Base-by-base conservation (phyloP, 2,113 vertebrate species). In the Seriola dumerili region DNA sequence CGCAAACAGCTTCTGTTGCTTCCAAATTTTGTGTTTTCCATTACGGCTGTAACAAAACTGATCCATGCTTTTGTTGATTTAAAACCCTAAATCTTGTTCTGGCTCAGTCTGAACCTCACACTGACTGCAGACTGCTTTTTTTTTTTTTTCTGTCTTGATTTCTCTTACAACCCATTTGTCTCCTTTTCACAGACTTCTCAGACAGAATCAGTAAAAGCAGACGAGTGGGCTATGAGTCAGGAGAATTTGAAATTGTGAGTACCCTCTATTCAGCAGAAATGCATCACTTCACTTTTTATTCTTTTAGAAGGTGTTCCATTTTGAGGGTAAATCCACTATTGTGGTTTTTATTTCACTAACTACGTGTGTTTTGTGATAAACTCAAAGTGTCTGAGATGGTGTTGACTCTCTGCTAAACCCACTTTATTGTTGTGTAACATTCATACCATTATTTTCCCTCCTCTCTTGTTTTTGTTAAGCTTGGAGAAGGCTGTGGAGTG, bases 221-320 rank as follows among this genome's bases (percentile, higher is more conserved):
- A 90, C 94, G 96, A 34, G 97, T 97, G 8, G 98, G 98, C 21
- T 98, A 99, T 3, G 97, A 98, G 92, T 97, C 98, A 0, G 98
- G 97, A 64, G 97, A 98, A 16, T 99, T 96, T 68, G 98, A 99
- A 93, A 97, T 99, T 7, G 98, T 99, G 77, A 96, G 95, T 96
- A 80, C 14, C 63, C 63, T 77, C 38, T 68, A n/a, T 36, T 73
- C 1, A 16, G 8, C 58, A 63, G 21, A 74, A 75, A 68, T 55
- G 12, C 17, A 40, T 72, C 11, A 11, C 21, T 64, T 72, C n/a
- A 44, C 42, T 54, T 65, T 76, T 75, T 59, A 16, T 58, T 72
- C 42, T 64, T 32, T 29, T 11, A n/a, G 12, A 58, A 42, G 23
- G 1, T 4, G 9, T 76, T 77, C 13, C 7, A 29, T 17, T 54